Evolutionary conservation across 2,797 vertebrate genomes (phyloP), one percentile per base, ranked within the genome.

Genomic region (Anabacerthia variegaticeps): DNA sequence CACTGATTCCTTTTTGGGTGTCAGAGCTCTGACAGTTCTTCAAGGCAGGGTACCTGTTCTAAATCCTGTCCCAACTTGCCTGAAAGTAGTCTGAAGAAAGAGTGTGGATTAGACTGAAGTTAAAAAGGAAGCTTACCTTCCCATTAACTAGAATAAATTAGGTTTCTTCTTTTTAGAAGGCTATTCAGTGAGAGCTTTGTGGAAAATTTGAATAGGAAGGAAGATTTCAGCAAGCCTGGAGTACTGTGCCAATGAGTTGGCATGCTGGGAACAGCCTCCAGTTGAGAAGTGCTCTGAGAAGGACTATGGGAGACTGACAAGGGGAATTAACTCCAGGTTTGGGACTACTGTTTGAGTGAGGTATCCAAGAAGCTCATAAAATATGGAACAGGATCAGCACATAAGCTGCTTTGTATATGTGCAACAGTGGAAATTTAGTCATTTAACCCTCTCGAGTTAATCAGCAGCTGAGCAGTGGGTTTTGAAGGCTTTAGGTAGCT

Each of bases 341-440:
- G 66, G 69, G 76, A 18, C 55, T 85, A 82, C 54, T 75, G 58
- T 69, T 84, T 83, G 65, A 92, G 58, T 55, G 72, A 95, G 73
- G 32, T 73, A 88, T 93, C 66, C 94, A 86, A 80, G 58, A 83
- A 88, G 73, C 79, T 96, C 96, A 95, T 95, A 95, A 95, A 95
- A 96, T 97, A 94, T 93, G 93, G 85, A 96, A 83, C 76, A 95
- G 95, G 90, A 97, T 96, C 93, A 96, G 39, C 62, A 66, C 63
- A 73, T 95, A 95, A 96, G 88, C 92, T 78, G 76, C 95, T 96
- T 93, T 92, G 58, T 93, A 52, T 95, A 88, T 66, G 66, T 94
- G 92, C 83, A 93, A 93, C 76, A 86, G 92, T 86, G 92, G 90
- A 96, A 95, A 95, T 93, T 84, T 92, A 93, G 83, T 78, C 58